Percentiles rank a stretch among this genome's conserved stretches.
phyloP scores from a whole-genome alignment of 2,888 invertebrate genomes.

The Nemoura dubitans region DNA sequence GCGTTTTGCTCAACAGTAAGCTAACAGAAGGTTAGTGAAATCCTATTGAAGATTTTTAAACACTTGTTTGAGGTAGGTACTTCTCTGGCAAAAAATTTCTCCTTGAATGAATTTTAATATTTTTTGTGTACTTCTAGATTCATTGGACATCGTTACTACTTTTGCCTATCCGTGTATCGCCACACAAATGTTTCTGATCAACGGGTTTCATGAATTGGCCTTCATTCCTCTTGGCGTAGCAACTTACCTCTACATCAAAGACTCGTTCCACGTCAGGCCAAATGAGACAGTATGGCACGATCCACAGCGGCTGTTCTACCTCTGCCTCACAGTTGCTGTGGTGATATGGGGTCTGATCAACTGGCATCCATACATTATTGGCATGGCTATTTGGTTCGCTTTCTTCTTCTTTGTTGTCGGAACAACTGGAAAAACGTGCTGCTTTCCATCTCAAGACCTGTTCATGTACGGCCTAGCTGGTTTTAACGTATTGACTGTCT shows the following conservation, averaged over 20 bases:
- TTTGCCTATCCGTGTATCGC: neutral
- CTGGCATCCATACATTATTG: neutral
- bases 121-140: neutral
- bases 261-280: neutral
- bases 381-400: neutral
- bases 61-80: neutral
- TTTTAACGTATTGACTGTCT: neutral
- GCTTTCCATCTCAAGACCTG: neutral
- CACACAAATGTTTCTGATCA: neutral
- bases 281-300: neutral
- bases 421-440: neutral
- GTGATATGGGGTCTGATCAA: neutral
- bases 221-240: neutral
- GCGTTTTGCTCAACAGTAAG: neutral
- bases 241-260: neutral
- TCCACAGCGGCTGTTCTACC: neutral
- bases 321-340: neutral
- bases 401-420: neutral
- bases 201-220: neutral
- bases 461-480: neutral
- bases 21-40: neutral
- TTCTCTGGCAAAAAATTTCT: neutral
- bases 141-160: neutral
- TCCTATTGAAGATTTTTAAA: no score
- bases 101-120: no score